These are phyloP conservation scores for Sinocyclocheilus anophthalmus DNA, from an alignment of 2,113 vertebrate genomes.

Conservation along the genomic window DNA sequence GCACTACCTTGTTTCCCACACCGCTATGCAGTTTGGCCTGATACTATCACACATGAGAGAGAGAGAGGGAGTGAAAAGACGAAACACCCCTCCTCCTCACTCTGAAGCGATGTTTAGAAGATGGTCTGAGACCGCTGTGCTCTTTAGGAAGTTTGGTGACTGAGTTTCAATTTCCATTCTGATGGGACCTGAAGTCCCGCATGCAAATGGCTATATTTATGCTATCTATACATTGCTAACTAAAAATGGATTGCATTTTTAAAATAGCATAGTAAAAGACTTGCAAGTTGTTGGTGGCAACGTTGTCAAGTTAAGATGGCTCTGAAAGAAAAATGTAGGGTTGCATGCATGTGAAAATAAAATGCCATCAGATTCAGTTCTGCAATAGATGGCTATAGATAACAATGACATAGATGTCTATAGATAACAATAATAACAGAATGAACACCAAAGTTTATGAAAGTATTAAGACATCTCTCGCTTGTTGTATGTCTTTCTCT, in stretches of 20 bases:
- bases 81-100: constrained; percentile 1
- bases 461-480: no score
- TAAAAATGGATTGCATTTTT: neutral
- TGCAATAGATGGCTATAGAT: neutral
- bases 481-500: no score
- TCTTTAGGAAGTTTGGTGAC: constrained; percentile 21
- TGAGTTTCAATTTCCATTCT: constrained; percentile 12
- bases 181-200: neutral
- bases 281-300: neutral
- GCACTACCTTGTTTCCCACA: constrained; percentile 37
- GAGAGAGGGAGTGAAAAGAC: constrained; percentile 43
- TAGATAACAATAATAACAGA: neutral
- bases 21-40: constrained; percentile 39
- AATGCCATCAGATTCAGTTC: neutral
- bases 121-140: neutral
- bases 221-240: neutral
- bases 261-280: neutral
- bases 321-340: neutral
- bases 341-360: neutral
- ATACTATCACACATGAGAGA: constrained; percentile 38
- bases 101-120: constrained; percentile 2
- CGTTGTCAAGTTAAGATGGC: neutral
- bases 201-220: neutral
- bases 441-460: neutral
- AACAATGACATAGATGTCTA: neutral